A percentile compares a stretch with the other conserved stretches of the same genome.
Evolutionary conservation across 2,797 vertebrate species (phyloP).

Genomic region (Sebastes taczanowskii): DNA sequence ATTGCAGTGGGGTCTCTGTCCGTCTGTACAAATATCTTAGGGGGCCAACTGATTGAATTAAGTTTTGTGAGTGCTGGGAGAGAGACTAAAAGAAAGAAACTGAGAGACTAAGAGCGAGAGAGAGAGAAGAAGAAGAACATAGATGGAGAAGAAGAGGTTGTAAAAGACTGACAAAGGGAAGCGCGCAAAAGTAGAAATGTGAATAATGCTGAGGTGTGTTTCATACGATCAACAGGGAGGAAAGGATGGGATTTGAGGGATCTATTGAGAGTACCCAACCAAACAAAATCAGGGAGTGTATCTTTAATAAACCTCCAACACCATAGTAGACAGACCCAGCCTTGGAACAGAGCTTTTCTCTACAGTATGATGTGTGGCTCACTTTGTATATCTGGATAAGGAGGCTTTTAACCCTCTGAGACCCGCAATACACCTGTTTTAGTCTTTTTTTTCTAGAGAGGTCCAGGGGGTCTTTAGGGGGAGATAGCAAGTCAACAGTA

Average conservation of each 20-base stretch:
- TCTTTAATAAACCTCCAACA: background rate
- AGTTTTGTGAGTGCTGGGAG: constrained; percentile 33
- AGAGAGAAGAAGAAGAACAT: background rate
- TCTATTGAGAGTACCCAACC: background rate
- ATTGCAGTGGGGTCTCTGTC: constrained; percentile 72
- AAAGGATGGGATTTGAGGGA: background rate
- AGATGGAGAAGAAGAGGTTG: background rate
- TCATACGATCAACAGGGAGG: background rate
- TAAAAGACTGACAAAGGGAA: background rate
- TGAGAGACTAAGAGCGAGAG: background rate
- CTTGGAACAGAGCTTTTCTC: background rate
- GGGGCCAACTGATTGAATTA: constrained; percentile 72
- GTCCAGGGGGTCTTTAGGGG: too few species aligned
- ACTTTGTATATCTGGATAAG: background rate
- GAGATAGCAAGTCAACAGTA: too few species aligned
- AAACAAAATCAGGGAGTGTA: background rate
- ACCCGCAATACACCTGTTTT: too few species aligned
- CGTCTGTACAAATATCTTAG: constrained; percentile 66
- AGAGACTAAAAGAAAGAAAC: constrained; percentile 3
- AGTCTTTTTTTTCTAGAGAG: too few species aligned
- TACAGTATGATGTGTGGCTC: background rate
- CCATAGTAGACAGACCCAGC: background rate
- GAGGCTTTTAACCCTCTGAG: background rate
- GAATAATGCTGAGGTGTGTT: background rate
- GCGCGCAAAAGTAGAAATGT: background rate